A percentile compares a stretch with the other conserved stretches of the same genome.
Conservation (phyloP, 2,113 vertebrate genomes). For the Lophochroa leadbeateri region DNA sequence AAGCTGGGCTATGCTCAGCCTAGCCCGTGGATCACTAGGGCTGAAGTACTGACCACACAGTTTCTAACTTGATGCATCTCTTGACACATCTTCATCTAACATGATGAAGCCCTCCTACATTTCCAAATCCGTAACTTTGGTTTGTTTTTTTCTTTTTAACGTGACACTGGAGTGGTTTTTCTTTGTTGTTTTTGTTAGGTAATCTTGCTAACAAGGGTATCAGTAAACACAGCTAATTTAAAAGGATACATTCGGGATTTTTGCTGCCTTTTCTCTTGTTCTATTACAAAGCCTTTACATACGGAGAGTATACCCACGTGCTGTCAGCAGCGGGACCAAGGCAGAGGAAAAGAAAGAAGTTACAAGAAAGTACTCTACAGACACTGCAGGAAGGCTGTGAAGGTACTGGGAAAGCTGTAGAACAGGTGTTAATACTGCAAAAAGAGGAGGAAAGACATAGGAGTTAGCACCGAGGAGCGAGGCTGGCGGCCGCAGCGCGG, state of each 20-base stretch:
- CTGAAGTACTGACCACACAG: neutral
- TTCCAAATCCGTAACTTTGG: neutral
- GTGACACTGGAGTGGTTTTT: accelerated
- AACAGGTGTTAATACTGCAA: neutral
- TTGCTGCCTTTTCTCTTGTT: neutral
- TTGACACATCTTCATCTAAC: neutral
- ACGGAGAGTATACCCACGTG: accelerated
- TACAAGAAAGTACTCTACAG: neutral
- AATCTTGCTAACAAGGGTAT: neutral
- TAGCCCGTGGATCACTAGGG: accelerated
- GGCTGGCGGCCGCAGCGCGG: neutral
- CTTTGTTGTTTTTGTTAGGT: neutral
- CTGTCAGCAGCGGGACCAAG: neutral
- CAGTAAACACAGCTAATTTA: neutral
- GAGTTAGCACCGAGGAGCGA: accelerated
- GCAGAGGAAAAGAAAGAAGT: neutral
- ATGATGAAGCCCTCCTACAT: neutral
- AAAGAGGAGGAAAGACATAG: too few species aligned
- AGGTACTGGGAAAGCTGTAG: neutral
- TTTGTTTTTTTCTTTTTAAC: neutral
- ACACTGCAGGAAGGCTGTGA: neutral
- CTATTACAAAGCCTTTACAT: neutral
- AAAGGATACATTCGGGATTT: neutral
- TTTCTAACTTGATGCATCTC: neutral
- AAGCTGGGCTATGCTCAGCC: neutral